These are phyloP conservation scores for Ciconia nigra DNA, from an alignment of 2,797 vertebrate species.

Conservation along the genomic window DNA sequence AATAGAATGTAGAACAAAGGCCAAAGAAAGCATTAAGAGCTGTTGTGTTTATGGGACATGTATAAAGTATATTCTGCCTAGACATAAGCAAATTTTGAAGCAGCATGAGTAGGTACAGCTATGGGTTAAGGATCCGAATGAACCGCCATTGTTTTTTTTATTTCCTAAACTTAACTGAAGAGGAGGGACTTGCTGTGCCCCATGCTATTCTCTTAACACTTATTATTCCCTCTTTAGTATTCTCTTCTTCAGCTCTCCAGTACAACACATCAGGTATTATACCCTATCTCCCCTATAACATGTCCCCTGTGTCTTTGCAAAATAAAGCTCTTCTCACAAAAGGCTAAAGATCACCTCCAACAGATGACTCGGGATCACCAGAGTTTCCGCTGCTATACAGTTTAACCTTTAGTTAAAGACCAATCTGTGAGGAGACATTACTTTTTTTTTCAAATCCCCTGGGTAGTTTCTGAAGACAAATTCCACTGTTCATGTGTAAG, in stretches of 20 bases:
- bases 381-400: background rate
- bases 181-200: background rate
- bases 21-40: background rate
- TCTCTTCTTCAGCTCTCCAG: background rate
- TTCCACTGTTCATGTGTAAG: background rate
- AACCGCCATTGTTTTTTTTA: background rate
- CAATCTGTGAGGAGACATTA: background rate
- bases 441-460: background rate
- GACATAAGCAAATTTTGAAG: background rate
- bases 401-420: conserved; percentile 14
- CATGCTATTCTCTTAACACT: background rate
- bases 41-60: background rate
- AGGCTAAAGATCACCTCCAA: background rate
- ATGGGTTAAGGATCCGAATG: background rate
- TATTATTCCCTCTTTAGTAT: background rate
- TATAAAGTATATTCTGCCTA: background rate
- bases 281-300: background rate
- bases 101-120: background rate
- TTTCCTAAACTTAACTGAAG: background rate
- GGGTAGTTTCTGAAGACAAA: background rate
- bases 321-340: background rate
- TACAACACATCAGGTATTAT: background rate
- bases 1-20: background rate
- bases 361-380: background rate
- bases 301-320: background rate